Conservation (phyloP, 2,113 vertebrate species). For the Macroglossus sobrinus region DNA sequence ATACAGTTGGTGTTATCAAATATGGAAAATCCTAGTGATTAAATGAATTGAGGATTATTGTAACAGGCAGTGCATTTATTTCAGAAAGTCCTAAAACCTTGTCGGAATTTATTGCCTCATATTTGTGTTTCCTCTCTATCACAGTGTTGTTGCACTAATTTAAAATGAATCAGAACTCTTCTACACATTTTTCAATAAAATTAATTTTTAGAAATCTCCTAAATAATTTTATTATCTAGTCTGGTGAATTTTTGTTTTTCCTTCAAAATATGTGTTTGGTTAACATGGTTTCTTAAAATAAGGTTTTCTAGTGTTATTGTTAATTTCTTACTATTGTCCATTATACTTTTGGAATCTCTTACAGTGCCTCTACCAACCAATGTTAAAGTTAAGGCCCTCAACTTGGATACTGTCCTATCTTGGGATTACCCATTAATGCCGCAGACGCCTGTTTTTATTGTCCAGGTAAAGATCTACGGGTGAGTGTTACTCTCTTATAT, state of each 20-base stretch:
- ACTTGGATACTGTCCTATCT: slow-evolving; percentile 60
- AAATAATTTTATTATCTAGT: neutral
- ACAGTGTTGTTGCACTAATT: neutral
- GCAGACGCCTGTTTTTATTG: slow-evolving; percentile 70
- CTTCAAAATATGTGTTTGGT: neutral
- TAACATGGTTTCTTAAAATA: neutral
- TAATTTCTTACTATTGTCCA: neutral
- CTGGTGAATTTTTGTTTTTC: neutral
- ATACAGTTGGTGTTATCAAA: neutral
- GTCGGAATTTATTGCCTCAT: neutral
- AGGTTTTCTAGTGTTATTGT: neutral
- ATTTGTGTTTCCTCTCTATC: neutral
- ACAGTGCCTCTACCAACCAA: slow-evolving; percentile 75
- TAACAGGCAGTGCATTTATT: neutral
- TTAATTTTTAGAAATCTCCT: neutral
- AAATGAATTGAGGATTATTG: neutral
- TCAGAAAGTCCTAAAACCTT: neutral
- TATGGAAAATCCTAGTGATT: neutral
- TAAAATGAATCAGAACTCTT: neutral
- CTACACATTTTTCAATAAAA: neutral
- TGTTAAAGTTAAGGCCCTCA: slow-evolving; percentile 63
- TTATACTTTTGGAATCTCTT: slow-evolving; percentile 58
- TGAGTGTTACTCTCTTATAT: slow-evolving; percentile 69
- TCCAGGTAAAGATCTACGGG: slow-evolving; percentile 74
- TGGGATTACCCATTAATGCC: slow-evolving; percentile 74